A percentile compares a stretch with the other conserved stretches of the same genome.
phyloP scores from a whole-genome alignment of 2,797 vertebrate species.

The Austrolebias charrua region DNA sequence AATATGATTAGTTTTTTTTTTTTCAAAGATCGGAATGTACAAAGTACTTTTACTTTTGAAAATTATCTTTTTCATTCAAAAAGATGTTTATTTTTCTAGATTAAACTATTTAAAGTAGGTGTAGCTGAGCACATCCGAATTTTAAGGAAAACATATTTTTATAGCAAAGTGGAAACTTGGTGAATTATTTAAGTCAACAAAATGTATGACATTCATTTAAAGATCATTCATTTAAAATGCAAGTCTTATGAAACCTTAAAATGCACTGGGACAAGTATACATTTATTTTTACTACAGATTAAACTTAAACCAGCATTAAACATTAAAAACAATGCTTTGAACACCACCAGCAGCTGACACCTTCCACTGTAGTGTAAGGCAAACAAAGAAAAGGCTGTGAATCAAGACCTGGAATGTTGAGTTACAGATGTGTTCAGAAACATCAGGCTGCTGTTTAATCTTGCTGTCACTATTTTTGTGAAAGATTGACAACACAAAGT shows the following conservation, averaged over 20 bases:
- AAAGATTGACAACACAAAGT: too few species aligned
- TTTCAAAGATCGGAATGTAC: too few species aligned
- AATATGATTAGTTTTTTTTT: too few species aligned
- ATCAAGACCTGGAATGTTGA: not conserved
- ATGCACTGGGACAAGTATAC: not conserved
- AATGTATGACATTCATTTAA: not conserved
- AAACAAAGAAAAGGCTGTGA: too few species aligned
- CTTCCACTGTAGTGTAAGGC: not conserved
- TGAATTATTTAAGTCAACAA: not conserved
- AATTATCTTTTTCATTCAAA: too few species aligned
- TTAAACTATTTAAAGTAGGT: not conserved
- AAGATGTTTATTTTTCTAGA: too few species aligned
- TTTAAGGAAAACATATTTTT: not conserved
- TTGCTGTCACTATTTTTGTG: too few species aligned
- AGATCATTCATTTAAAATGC: not conserved
- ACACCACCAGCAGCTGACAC: too few species aligned
- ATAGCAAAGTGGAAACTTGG: not conserved
- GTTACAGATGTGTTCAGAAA: too few species aligned
- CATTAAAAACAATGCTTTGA: too few species aligned
- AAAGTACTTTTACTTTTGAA: too few species aligned
- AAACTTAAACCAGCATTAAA: not conserved
- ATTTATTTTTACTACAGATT: not conserved
- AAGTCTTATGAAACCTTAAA: not conserved
- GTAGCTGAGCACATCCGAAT: not conserved
- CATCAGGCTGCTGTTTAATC: too few species aligned